Evolutionary conservation across 2,797 vertebrate species (phyloP).

Genomic region (Anas capensis): DNA sequence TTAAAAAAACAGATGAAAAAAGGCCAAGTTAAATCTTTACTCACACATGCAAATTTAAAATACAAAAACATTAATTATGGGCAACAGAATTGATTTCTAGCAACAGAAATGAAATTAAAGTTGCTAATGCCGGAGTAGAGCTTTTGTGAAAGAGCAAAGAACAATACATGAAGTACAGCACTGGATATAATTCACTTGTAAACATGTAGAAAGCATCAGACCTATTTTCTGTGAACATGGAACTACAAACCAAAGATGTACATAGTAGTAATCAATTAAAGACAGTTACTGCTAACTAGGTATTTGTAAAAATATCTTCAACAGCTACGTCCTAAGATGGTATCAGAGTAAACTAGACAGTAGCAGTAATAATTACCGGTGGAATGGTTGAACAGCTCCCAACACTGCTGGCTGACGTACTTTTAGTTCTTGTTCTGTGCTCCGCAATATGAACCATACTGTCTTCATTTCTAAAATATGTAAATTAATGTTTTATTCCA

Average conservation of each 20-base stretch:
- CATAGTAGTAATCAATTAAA: background rate
- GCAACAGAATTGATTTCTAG: background rate
- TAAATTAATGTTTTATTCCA: background rate
- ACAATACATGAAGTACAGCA: background rate
- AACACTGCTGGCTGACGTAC: conserved; percentile 82
- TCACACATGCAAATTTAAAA: background rate
- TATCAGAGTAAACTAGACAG: background rate
- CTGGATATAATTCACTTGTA: background rate
- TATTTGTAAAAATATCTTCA: background rate
- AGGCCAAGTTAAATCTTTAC: background rate
- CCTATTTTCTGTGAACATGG: background rate
- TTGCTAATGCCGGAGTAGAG: background rate
- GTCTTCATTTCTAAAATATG: conserved; percentile 84
- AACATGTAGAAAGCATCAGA: background rate
- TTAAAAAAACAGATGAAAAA: background rate
- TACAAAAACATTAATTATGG: background rate
- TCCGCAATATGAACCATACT: conserved; percentile 75
- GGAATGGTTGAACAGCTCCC: conserved; percentile 93
- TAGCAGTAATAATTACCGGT: conserved; percentile 79
- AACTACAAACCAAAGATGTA: background rate
- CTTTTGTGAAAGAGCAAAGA: background rate
- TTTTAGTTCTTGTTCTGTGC: conserved; percentile 87
- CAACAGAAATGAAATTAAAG: background rate
- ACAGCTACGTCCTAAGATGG: background rate
- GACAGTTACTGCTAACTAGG: background rate